phyloP scores from a whole-genome alignment of 2,113 vertebrate genomes.

The Microcebus griseorufus region DNA sequence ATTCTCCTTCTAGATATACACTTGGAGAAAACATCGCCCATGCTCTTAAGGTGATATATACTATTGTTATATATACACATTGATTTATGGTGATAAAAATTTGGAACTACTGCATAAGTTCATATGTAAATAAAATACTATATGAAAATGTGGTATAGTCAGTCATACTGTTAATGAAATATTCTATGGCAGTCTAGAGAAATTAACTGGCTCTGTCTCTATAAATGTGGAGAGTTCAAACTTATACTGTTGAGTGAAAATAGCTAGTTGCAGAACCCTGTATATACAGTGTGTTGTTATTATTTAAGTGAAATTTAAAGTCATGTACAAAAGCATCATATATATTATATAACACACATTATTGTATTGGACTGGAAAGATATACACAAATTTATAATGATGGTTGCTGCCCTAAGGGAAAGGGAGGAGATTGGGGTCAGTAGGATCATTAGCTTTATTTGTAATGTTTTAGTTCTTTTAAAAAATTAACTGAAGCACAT shows the following conservation, averaged over 20 bases:
- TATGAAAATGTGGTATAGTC: background rate
- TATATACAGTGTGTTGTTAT: background rate
- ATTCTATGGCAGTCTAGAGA: background rate
- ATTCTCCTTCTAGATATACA: background rate
- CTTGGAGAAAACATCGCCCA: background rate
- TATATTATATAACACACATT: background rate
- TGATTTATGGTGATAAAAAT: background rate
- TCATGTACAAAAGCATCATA: background rate
- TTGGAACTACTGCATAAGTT: background rate
- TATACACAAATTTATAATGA: background rate
- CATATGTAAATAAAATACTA: background rate
- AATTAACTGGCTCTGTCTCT: background rate
- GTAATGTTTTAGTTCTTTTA: background rate
- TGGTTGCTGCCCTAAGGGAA: background rate
- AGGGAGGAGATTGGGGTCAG: background rate
- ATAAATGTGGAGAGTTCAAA: background rate
- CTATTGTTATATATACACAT: background rate
- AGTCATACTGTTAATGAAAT: background rate
- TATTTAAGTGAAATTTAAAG: constrained; percentile 14
- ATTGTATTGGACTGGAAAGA: background rate
- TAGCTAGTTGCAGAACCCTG: background rate
- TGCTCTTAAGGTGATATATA: background rate
- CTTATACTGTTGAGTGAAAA: background rate
- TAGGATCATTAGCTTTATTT: background rate
- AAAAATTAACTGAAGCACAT: background rate